These are phyloP conservation scores for Leptoteleia sp. DNA, from an alignment of 1,140 invertebrate genomes.

Conservation along the genomic window DNA sequence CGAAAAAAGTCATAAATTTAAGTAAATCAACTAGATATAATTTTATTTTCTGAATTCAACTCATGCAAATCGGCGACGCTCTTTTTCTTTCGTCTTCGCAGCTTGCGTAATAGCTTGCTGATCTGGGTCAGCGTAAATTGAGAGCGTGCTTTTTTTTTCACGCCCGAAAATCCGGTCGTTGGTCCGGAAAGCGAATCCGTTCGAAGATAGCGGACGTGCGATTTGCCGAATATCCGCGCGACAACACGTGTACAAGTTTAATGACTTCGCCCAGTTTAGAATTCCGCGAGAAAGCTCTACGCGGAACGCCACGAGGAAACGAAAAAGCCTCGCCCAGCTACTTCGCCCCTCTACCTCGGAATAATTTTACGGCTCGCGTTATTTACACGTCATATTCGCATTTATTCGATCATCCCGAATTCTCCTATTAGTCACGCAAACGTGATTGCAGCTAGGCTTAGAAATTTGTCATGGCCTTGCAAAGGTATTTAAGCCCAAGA, in stretches of 20 bases:
- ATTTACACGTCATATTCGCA: neutral
- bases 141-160: neutral
- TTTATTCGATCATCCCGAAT: constrained; percentile 7
- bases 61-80: constrained; percentile 7
- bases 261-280: constrained; percentile 69
- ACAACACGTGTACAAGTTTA: constrained; percentile 46
- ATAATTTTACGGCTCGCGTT: neutral
- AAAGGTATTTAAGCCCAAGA: too few species aligned
- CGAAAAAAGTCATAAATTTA: too few species aligned
- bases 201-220: constrained; percentile 14
- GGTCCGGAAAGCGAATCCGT: constrained; percentile 5
- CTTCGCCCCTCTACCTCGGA: constrained; percentile 31
- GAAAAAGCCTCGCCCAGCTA: constrained; percentile 46
- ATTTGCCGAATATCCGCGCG: constrained; percentile 36
- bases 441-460: neutral
- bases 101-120: neutral
- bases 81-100: neutral
- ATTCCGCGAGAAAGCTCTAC: constrained; percentile 66
- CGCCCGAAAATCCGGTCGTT: constrained; percentile 14
- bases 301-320: constrained; percentile 63
- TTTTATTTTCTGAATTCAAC: too few species aligned
- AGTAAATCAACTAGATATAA: too few species aligned
- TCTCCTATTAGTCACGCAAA: neutral
- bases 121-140: constrained; percentile 11
- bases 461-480: neutral